phyloP scores from a whole-genome alignment of 37 sponge, comb jelly and placozoan species.

The Halisarca cf. caerulea region DNA sequence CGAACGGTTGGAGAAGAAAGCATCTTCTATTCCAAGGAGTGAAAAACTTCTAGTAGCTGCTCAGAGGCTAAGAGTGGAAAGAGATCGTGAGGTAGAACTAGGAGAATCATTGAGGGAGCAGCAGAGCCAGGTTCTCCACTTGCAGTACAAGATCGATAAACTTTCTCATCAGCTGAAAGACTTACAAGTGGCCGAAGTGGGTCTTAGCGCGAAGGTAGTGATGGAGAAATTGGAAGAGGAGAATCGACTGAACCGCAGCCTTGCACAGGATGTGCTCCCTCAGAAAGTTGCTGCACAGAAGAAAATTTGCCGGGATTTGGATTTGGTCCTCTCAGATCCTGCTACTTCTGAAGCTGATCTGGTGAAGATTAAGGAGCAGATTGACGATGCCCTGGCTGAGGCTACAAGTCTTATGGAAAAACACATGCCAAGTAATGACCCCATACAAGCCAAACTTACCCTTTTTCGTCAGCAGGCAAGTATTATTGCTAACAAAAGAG shows the following conservation, averaged over 20 bases:
- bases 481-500: conserved; percentile 80
- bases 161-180: conserved; percentile 70
- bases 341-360: conserved; percentile 82
- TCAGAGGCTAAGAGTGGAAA: conserved; percentile 61
- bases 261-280: conserved; percentile 79
- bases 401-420: conserved; percentile 72
- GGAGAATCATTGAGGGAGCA: conserved; percentile 65
- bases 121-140: conserved; percentile 74
- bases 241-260: conserved; percentile 56
- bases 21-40: conserved; percentile 47
- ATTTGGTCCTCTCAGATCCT: conserved; percentile 78
- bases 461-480: conserved; percentile 95
- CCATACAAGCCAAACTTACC: conserved; percentile 81
- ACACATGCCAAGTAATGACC: conserved; percentile 74
- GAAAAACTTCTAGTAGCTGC: conserved; percentile 73
- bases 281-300: conserved; percentile 61
- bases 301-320: conserved; percentile 71
- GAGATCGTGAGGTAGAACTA: conserved; percentile 54
- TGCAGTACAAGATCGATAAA: conserved; percentile 64
- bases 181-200: conserved; percentile 32
- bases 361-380: conserved; percentile 58
- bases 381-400: conserved; percentile 67
- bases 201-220: conserved; percentile 70
- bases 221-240: conserved; percentile 79
- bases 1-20: conserved; percentile 69